Conservation (phyloP, 2,113 vertebrate genomes). For the Pardalotus punctatus region DNA sequence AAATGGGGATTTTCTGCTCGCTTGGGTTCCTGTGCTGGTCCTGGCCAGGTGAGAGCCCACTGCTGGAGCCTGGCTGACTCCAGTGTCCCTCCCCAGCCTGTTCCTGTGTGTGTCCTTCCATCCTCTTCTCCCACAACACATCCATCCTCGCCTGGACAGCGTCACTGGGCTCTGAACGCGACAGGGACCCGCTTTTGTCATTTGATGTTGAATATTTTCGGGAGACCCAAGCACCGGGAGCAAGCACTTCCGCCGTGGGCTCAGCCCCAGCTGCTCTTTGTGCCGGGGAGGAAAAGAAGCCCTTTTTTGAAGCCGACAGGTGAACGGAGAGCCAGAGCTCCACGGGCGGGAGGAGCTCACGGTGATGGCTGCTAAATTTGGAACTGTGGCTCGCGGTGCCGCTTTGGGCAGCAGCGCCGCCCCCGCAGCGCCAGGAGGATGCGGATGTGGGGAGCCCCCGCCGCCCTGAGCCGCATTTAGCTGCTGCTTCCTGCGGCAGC, state of each 20-base stretch:
- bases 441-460: not conserved
- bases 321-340: accelerated
- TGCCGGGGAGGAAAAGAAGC: not conserved
- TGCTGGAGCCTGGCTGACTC: not conserved
- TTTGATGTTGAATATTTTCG: not conserved
- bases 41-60: no score
- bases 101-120: not conserved
- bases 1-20: not conserved
- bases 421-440: not conserved
- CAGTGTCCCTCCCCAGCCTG: not conserved
- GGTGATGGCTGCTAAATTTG: not conserved
- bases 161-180: not conserved
- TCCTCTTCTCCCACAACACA: accelerated
- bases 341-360: not conserved
- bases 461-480: not conserved
- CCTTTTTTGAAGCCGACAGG: not conserved
- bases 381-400: not conserved
- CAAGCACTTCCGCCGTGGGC: accelerated
- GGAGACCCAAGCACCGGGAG: accelerated
- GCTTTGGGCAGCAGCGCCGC: not conserved
- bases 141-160: accelerated
- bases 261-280: not conserved
- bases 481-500: not conserved
- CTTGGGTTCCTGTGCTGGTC: not conserved
- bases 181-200: not conserved